A percentile compares a stretch with the other conserved stretches of the same genome.
Evolutionary conservation across 2,113 vertebrate species (phyloP).

Genomic region (Tachysurus vachellii): DNA sequence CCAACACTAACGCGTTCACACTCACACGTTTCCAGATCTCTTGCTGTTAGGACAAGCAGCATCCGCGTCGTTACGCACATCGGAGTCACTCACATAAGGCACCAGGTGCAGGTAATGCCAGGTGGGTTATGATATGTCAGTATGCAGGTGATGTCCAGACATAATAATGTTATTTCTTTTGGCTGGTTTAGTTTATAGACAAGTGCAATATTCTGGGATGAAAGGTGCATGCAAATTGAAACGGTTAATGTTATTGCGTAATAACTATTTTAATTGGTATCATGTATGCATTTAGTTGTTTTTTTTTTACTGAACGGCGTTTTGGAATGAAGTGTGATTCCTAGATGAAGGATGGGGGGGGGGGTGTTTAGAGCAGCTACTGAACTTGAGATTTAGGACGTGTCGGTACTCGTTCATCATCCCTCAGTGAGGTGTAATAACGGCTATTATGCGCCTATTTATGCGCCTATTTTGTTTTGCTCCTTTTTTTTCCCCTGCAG

Average conservation of each 20-base stretch:
- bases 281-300: too few species aligned
- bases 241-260: background rate
- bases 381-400: constrained; percentile 67
- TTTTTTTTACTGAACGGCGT: background rate
- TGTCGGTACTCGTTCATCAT: constrained; percentile 73
- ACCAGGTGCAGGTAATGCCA: constrained; percentile 35
- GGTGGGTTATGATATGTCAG: background rate
- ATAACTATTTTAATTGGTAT: background rate
- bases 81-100: background rate
- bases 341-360: background rate
- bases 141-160: constrained; percentile 56
- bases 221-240: background rate
- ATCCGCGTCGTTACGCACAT: background rate
- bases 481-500: constrained; percentile 57
- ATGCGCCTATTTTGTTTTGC: constrained; percentile 8
- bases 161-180: background rate
- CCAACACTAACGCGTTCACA: constrained; percentile 33
- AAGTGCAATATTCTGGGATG: background rate
- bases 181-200: background rate
- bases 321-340: constrained; percentile 23
- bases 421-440: constrained; percentile 68
- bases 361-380: constrained; percentile 24
- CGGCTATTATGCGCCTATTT: constrained; percentile 65
- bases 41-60: background rate
- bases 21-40: constrained; percentile 30